Conservation (phyloP, 30 jellyfish, hydroid and myxozoan genomes). For the Chrysaora quinquecirrha region DNA sequence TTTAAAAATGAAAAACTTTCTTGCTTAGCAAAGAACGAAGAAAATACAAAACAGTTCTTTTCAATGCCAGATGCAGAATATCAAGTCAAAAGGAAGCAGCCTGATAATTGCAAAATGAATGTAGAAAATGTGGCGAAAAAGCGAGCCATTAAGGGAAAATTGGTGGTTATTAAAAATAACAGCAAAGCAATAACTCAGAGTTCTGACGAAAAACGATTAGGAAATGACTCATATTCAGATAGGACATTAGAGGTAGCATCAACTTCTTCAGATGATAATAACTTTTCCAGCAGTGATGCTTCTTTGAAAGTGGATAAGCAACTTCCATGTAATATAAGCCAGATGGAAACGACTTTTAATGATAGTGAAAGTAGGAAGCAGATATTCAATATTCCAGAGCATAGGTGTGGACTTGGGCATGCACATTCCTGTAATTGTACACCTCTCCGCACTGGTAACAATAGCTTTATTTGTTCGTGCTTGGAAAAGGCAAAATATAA, state of each 20-base stretch:
- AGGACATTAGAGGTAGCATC: not conserved
- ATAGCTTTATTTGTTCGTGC: conserved; percentile 74
- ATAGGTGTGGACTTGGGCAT: conserved; percentile 81
- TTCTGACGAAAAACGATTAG: no score
- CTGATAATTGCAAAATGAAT: not conserved
- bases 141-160: conserved; percentile 14
- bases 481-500: conserved; percentile 58
- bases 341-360: no score
- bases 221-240: not conserved
- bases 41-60: no score
- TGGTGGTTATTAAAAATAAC: not conserved
- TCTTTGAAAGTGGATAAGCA: not conserved
- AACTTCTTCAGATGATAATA: not conserved
- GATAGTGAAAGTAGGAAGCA: conserved; percentile 32
- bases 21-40: not conserved
- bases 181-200: not conserved
- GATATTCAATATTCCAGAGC: conserved; percentile 67
- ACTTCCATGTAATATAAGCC: no score
- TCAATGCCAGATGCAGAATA: not conserved
- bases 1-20: not conserved
- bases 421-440: conserved; percentile 68
- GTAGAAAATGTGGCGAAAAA: not conserved
- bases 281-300: not conserved
- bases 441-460: conserved; percentile 74
- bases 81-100: not conserved